Conservation (phyloP, 1,140 invertebrate genomes). For the Atopsyche davidsoni region DNA sequence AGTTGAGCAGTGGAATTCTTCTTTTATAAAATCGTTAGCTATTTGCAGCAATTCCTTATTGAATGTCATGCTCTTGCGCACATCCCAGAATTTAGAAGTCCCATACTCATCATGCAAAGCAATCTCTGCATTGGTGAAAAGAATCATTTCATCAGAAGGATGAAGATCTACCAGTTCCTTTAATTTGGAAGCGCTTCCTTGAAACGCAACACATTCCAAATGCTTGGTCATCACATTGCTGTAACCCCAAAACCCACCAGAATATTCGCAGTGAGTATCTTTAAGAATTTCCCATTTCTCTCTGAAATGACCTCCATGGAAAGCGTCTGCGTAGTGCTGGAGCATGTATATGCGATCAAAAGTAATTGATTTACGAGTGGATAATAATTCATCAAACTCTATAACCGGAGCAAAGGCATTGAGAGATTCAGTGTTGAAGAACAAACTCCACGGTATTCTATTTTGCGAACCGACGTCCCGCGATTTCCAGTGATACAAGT, state of each 20-base stretch:
- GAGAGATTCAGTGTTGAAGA: constrained; percentile 83
- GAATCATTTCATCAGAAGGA: constrained; percentile 50
- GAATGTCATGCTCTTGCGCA: constrained; percentile 88
- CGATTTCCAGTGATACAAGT: constrained; percentile 84
- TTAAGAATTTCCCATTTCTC: constrained; percentile 69
- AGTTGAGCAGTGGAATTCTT: constrained; percentile 59
- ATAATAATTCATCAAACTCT: constrained; percentile 79
- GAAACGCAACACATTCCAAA: constrained; percentile 74
- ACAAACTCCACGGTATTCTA: constrained; percentile 66
- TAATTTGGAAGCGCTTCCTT: constrained; percentile 69
- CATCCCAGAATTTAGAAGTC: constrained; percentile 74
- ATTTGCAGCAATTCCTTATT: constrained; percentile 60
- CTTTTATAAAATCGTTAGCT: constrained; percentile 64
- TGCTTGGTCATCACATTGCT: constrained; percentile 60
- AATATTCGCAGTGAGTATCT: constrained; percentile 44
- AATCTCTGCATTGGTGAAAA: constrained; percentile 84
- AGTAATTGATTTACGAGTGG: constrained; percentile 36
- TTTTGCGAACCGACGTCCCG: constrained; percentile 48
- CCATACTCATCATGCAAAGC: constrained; percentile 85
- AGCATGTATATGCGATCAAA: constrained; percentile 77
- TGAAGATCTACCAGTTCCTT: constrained; percentile 46
- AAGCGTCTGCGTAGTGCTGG: constrained; percentile 81
- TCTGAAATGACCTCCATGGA: constrained; percentile 70
- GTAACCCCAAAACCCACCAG: constrained; percentile 45
- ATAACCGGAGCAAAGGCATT: constrained; percentile 76